Evolutionary conservation across 2,797 vertebrate species (phyloP).

Genomic region (Erithacus rubecula): DNA sequence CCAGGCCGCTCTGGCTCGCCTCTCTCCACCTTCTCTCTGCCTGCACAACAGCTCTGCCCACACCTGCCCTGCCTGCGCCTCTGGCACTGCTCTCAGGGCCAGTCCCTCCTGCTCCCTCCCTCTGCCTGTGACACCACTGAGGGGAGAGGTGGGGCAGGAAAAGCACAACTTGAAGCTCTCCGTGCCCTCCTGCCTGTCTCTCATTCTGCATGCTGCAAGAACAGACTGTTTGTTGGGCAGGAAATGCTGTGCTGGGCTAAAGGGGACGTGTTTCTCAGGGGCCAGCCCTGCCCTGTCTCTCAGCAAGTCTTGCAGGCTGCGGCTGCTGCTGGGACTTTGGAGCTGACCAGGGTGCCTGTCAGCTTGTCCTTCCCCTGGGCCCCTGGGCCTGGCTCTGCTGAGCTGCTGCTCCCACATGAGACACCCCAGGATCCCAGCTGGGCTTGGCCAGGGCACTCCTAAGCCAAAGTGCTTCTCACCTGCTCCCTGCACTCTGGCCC

Average conservation of each 20-base stretch:
- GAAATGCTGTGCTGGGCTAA: too few species aligned
- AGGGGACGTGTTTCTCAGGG: fast-evolving
- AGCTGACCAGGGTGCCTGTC: neutral
- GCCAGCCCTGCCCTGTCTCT: neutral
- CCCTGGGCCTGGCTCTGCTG: neutral
- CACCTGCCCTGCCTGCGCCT: neutral
- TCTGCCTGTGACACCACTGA: too few species aligned
- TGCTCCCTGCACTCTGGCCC: neutral
- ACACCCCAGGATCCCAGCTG: too few species aligned
- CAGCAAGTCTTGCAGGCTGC: too few species aligned
- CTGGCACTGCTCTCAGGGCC: neutral
- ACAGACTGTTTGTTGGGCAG: too few species aligned
- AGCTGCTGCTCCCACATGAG: neutral
- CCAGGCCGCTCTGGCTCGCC: neutral
- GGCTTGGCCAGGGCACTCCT: too few species aligned
- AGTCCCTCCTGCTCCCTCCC: too few species aligned
- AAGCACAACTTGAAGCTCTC: neutral
- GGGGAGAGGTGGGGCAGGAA: neutral
- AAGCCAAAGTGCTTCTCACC: too few species aligned
- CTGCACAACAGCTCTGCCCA: neutral
- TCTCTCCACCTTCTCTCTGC: neutral
- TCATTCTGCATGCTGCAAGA: too few species aligned
- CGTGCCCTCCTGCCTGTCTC: neutral
- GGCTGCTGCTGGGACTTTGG: neutral
- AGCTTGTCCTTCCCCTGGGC: too few species aligned